Base-by-base conservation (phyloP, 2,113 vertebrate species). In the Poicephalus gulielmi region DNA sequence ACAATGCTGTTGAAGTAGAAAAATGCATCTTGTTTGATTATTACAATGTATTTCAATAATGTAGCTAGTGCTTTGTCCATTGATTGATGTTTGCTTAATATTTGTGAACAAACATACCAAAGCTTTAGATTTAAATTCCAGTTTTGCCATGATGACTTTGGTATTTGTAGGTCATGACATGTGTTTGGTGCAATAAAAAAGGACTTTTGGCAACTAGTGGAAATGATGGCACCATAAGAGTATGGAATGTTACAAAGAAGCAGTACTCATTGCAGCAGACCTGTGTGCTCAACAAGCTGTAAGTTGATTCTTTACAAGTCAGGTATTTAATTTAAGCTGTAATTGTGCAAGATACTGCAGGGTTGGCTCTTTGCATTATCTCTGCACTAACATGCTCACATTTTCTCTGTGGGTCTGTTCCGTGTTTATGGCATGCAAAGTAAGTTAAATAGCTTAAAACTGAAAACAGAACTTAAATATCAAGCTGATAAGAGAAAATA, bases 161-260 rank as follows among this genome's bases (percentile, higher is more conserved):
- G 31, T 84, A 62, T 93, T 95, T 97, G 13, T 96, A 99, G 99
- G 99, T 99, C 59, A 99, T 99, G 97, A 98, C 98, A 0, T 99
- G 99, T 75, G 97, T 99, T n/a, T 99, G 99, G 99, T 99, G 99
- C 97, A 99, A 93, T 97, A 99, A 98, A 95, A 99, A 99, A 96
- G 98, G 98, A 20, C 98, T 99, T 52, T 59, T 99, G 97, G 99
- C 99, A 1, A 99, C 99, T 7, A 99, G 99, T 73, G 99, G 99
- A 39, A 99, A 98, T 35, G 99, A 99, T 67, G 99, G 99, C 25
- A 99, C 99, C 5, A 99, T 99, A 60, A 97, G 99, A 44, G 98
- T 99, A 28, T 99, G 99, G 99, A 99, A 98, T 37, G 99, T 99
- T 24, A 99, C 99, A 37, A 99, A 99, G 97, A 99, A 98, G 95